A percentile compares a stretch with the other conserved stretches of the same genome.
Evolutionary conservation across 2,888 invertebrate species (phyloP).

Genomic region (Gasteruption jaculator): DNA sequence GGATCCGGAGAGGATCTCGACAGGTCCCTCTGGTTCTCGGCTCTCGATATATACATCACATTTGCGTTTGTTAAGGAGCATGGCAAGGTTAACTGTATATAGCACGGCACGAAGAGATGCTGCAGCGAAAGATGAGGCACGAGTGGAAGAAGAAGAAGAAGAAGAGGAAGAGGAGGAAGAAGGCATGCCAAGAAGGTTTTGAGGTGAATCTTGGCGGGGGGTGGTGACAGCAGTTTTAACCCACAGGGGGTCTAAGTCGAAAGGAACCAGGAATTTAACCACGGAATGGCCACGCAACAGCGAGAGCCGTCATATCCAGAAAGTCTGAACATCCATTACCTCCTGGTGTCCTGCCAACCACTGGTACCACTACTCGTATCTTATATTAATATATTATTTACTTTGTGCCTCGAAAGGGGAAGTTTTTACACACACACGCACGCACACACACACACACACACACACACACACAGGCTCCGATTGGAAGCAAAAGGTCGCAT

Average conservation of each 20-base stretch:
- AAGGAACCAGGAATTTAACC: constrained; percentile 57
- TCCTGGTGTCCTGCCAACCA: constrained; percentile 51
- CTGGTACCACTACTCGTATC: constrained; percentile 45
- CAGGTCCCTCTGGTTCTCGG: too few species aligned
- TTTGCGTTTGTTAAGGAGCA: too few species aligned
- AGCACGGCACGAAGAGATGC: too few species aligned
- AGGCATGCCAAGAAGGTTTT: constrained; percentile 29
- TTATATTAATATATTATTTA: constrained; percentile 52
- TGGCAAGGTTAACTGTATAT: too few species aligned
- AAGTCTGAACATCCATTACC: constrained; percentile 49
- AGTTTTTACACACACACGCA: constrained; percentile 2
- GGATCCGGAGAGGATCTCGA: too few species aligned
- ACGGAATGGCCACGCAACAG: constrained; percentile 50
- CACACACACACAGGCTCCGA: too few species aligned
- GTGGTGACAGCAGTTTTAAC: constrained; percentile 47
- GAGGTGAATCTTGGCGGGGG: constrained; percentile 51
- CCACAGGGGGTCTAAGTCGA: constrained; percentile 57
- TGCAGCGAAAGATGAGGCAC: not conserved
- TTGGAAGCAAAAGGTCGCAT: too few species aligned
- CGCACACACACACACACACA: constrained; percentile 4
- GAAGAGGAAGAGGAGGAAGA: constrained; percentile 7
- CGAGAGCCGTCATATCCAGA: constrained; percentile 51
- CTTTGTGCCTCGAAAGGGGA: constrained; percentile 26
- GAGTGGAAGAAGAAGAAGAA: constrained; percentile 1
- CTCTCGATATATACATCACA: too few species aligned